These are phyloP conservation scores for Gila robusta DNA, from an alignment of 2,797 vertebrate species.

Conservation along the genomic window DNA sequence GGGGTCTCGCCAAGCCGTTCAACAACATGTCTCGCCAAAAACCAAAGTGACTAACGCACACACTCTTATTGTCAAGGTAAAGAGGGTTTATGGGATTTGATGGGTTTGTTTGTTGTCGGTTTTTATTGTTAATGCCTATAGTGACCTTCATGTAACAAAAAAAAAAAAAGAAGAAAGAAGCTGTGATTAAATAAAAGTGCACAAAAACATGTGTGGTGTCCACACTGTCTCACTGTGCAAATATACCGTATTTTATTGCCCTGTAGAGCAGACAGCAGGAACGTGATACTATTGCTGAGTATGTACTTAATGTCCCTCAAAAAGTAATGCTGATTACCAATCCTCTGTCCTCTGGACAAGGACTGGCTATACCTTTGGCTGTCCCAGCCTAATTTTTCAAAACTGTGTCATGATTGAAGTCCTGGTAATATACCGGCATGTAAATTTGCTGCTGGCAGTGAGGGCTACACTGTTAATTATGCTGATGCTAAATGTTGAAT, in stretches of 20 bases:
- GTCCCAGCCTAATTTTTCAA: conserved; percentile 2
- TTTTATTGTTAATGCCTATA: neutral
- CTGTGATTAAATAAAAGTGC: neutral
- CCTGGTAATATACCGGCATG: neutral
- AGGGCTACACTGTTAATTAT: neutral
- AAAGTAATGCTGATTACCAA: conserved; percentile 9
- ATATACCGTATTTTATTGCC: conserved; percentile 40
- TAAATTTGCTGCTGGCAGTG: neutral
- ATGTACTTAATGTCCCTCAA: conserved; percentile 41
- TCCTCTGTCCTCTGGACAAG: conserved; percentile 46
- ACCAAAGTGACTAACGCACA: conserved; percentile 75
- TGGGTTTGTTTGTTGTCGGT: neutral
- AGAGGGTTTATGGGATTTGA: neutral
- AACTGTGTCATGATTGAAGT: conserved; percentile 58
- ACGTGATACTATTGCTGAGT: conserved; percentile 24
- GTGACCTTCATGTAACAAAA: conserved; percentile 8
- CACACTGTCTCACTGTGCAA: conserved; percentile 35
- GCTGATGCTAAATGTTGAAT: neutral
- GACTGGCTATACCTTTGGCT: conserved; percentile 22
- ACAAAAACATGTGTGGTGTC: neutral
- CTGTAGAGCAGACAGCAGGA: neutral
- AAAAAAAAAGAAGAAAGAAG: neutral
- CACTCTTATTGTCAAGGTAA: conserved; percentile 85
- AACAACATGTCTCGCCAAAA: conserved; percentile 80
- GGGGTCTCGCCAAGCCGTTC: conserved; percentile 79